These are phyloP conservation scores for silkworm (Bombyx mori) DNA, from an alignment of 1,140 invertebrate species.

Conservation along the genomic window DNA sequence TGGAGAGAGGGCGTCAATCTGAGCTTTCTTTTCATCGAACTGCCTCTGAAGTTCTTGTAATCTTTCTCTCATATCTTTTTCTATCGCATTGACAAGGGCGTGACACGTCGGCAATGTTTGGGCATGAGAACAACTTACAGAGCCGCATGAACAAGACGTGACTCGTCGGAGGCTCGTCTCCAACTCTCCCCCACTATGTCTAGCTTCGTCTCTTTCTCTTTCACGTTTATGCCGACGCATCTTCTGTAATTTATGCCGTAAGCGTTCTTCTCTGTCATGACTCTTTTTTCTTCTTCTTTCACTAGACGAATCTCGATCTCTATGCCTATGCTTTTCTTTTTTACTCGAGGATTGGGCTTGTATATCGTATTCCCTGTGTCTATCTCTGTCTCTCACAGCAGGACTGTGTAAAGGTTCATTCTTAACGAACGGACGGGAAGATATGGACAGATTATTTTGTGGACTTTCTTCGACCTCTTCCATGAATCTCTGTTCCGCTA, in stretches of 20 bases:
- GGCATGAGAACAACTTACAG: constrained; percentile 38
- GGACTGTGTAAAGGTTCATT: constrained; percentile 49
- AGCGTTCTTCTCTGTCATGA: constrained; percentile 47
- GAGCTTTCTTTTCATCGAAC: constrained; percentile 86
- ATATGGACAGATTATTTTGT: constrained; percentile 21
- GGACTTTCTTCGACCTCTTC: constrained; percentile 76
- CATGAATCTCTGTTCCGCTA: constrained; percentile 87
- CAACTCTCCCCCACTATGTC: constrained; percentile 40
- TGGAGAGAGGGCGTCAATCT: constrained; percentile 79
- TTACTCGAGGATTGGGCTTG: constrained; percentile 20
- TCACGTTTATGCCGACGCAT: constrained; percentile 60
- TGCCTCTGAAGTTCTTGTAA: constrained; percentile 85
- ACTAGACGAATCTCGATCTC: constrained; percentile 46
- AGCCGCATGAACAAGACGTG: constrained; percentile 51
- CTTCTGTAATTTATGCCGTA: constrained; percentile 57
- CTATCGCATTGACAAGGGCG: constrained; percentile 79
- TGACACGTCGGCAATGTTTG: constrained; percentile 58
- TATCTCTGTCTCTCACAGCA: constrained; percentile 34
- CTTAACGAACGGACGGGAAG: constrained; percentile 50
- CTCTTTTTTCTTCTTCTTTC: constrained; percentile 51
- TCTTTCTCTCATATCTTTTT: constrained; percentile 83
- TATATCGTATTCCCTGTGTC: constrained; percentile 24
- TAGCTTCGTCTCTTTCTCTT: constrained; percentile 40
- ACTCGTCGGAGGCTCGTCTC: constrained; percentile 56
- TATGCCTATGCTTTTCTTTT: constrained; percentile 50